These are phyloP conservation scores for Myodes glareolus DNA, from an alignment of 2,113 vertebrate genomes.

Conservation along the genomic window DNA sequence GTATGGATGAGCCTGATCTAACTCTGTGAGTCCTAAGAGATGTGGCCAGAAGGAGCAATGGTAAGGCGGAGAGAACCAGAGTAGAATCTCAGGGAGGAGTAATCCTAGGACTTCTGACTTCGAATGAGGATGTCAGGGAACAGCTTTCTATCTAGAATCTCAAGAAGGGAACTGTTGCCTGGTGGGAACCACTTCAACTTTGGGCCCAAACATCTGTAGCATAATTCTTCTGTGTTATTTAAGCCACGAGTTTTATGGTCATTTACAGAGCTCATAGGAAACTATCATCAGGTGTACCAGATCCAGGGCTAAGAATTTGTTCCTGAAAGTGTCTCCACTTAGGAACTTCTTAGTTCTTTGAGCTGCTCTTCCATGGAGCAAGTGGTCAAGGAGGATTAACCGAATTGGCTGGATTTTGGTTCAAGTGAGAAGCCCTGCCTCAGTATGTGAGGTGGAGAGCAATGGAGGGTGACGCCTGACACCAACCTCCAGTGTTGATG, in stretches of 20 bases:
- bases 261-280: neutral
- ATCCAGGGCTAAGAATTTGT: too few species aligned
- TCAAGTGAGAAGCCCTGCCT: neutral
- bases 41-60: neutral
- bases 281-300: neutral
- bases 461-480: neutral
- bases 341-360: neutral
- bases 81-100: neutral
- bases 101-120: rapidly evolving
- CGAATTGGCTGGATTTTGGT: neutral
- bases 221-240: neutral
- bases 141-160: neutral
- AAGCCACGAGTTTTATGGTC: neutral
- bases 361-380: neutral
- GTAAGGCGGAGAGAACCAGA: neutral
- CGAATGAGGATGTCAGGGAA: neutral
- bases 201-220: neutral
- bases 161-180: neutral
- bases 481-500: too few species aligned
- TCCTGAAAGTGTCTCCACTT: neutral
- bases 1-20: neutral
- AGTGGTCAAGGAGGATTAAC: neutral
- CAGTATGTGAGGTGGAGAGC: neutral
- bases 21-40: neutral
- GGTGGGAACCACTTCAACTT: neutral